Evolutionary conservation across 1,140 invertebrate species (phyloP).

Genomic region (Contarinia nasturtii): DNA sequence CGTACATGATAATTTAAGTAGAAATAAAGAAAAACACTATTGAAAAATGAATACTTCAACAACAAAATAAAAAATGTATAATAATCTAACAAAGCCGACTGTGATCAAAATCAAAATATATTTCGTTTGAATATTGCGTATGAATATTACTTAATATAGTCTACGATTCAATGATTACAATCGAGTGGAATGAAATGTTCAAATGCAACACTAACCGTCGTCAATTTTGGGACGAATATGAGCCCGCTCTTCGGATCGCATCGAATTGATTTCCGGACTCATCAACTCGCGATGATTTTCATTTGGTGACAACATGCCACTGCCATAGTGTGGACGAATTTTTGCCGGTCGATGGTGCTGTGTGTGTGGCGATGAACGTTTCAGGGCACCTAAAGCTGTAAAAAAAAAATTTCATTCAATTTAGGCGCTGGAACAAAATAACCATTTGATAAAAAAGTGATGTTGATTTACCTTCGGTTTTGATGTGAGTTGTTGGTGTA

Average conservation of each 20-base stretch:
- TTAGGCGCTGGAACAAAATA: too few species aligned
- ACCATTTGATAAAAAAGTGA: too few species aligned
- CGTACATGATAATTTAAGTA: too few species aligned
- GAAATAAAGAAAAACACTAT: too few species aligned
- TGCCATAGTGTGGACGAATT: slow-evolving; percentile 12
- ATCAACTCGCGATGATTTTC: slow-evolving; percentile 10
- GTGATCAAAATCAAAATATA: background rate
- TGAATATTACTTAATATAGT: background rate
- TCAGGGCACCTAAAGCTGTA: slow-evolving; percentile 5
- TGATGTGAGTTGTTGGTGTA: slow-evolving; percentile 1
- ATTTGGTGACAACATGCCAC: slow-evolving; percentile 7
- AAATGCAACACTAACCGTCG: background rate
- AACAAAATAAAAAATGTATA: too few species aligned
- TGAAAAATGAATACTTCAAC: too few species aligned
- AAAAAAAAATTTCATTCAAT: too few species aligned
- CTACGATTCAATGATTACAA: background rate
- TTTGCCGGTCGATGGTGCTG: slow-evolving; percentile 19
- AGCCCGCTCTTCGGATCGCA: slow-evolving; percentile 14
- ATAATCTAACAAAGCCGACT: slow-evolving; percentile 2
- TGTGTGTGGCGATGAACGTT: slow-evolving; percentile 18
- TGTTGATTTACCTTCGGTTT: slow-evolving; percentile 2
- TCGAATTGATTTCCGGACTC: slow-evolving; percentile 23
- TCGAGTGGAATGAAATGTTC: background rate
- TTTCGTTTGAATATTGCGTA: background rate
- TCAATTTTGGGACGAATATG: background rate